Conservation (phyloP, 2,888 invertebrate species). For the Diaperis boleti region DNA sequence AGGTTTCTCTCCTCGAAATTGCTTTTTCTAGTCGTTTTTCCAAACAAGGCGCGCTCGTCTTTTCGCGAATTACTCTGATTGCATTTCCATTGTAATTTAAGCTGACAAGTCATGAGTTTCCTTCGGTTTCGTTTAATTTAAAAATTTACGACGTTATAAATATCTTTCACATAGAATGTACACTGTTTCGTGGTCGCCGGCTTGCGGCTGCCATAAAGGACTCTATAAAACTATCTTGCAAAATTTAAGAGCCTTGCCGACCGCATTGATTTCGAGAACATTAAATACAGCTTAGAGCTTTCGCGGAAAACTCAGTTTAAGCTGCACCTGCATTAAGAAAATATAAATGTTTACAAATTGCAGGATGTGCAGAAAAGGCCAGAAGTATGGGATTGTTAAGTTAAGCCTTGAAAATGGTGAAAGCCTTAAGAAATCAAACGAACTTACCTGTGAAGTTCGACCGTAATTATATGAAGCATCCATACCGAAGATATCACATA, state of each 20-base stretch:
- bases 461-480: too few species aligned
- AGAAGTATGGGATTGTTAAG: too few species aligned
- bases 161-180: not conserved
- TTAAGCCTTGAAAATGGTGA: too few species aligned
- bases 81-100: slow-evolving; percentile 14
- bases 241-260: slow-evolving; percentile 1
- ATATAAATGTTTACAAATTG: too few species aligned
- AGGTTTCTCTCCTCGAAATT: slow-evolving; percentile 2
- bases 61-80: slow-evolving; percentile 20
- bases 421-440: too few species aligned
- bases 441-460: too few species aligned
- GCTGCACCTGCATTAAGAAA: slow-evolving; percentile 12
- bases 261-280: not conserved
- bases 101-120: slow-evolving; percentile 4
- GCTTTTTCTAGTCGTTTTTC: not conserved
- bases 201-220: slow-evolving; percentile 7
- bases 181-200: not conserved
- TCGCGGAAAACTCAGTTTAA: not conserved
- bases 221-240: not conserved
- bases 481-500: too few species aligned
- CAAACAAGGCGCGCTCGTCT: slow-evolving; percentile 3
- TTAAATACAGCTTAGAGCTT: slow-evolving; percentile 7
- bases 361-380: too few species aligned
- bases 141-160: not conserved
- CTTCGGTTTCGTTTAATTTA: slow-evolving; percentile 1